Evolutionary conservation across 2,797 vertebrate species (phyloP).

Genomic region (Zalophus californianus): DNA sequence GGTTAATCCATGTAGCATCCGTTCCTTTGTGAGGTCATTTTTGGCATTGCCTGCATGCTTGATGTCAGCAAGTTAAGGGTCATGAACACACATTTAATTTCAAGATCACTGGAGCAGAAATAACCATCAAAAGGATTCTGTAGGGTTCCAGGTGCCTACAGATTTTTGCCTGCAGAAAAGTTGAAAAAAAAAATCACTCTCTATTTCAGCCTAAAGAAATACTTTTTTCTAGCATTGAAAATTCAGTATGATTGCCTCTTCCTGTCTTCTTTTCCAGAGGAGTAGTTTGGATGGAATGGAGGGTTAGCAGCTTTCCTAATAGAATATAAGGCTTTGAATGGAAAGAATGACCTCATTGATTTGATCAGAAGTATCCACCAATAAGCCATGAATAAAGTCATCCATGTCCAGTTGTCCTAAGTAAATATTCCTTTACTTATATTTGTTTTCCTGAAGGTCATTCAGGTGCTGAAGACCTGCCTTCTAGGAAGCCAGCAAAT

Average conservation of each 20-base stretch:
- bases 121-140: conserved; percentile 59
- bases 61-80: conserved; percentile 69
- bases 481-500: background rate
- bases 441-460: background rate
- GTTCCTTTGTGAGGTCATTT: conserved; percentile 72
- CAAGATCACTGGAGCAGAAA: conserved; percentile 70
- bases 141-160: conserved; percentile 45
- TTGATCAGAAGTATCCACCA: conserved; percentile 36
- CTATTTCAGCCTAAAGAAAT: conserved; percentile 22
- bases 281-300: background rate
- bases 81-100: conserved; percentile 52
- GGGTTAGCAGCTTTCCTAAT: background rate
- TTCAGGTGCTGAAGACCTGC: background rate
- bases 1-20: conserved; percentile 28
- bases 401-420: background rate
- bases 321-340: background rate
- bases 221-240: background rate
- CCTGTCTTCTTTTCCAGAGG: background rate
- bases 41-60: conserved; percentile 52
- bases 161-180: conserved; percentile 38
- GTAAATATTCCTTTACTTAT: background rate
- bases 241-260: background rate
- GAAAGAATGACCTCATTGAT: conserved; percentile 62
- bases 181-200: background rate
- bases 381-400: conserved; percentile 16